Evolutionary conservation across 1,140 invertebrate genomes (phyloP).

Genomic region (Telenomus remus): DNA sequence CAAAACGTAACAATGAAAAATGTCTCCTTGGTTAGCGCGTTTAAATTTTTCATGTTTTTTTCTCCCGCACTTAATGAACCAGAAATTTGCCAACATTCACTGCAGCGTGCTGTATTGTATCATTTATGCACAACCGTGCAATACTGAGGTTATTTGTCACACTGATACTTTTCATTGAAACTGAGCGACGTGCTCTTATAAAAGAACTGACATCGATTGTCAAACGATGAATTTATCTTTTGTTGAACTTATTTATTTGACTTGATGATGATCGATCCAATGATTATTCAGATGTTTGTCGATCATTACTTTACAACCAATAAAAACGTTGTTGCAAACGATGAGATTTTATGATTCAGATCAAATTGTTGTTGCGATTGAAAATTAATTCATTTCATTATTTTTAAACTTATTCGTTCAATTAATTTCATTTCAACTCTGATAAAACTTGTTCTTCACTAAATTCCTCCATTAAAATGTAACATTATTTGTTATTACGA

Average conservation of each 20-base stretch:
- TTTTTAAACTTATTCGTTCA: too few species aligned
- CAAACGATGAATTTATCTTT: constrained; percentile 18
- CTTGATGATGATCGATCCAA: constrained; percentile 33
- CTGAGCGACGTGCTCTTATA: constrained; percentile 30
- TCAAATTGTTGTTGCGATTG: constrained; percentile 14
- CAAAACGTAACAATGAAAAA: constrained; percentile 32
- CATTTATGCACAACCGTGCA: constrained; percentile 29
- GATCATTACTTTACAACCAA: constrained; percentile 1
- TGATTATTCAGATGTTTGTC: constrained; percentile 38
- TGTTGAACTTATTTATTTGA: constrained; percentile 31
- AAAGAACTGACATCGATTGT: constrained; percentile 38
- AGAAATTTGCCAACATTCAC: constrained; percentile 45
- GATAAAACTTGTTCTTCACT: neutral
- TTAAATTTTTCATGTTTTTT: constrained; percentile 32
- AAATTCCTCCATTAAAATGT: too few species aligned
- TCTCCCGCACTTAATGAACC: constrained; percentile 40
- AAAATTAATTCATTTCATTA: too few species aligned
- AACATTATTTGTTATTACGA: too few species aligned
- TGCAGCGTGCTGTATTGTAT: constrained; percentile 7
- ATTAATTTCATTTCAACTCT: too few species aligned
- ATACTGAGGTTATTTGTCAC: constrained; percentile 29
- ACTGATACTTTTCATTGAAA: constrained; percentile 25
- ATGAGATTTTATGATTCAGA: constrained; percentile 16
- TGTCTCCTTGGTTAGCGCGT: constrained; percentile 23
- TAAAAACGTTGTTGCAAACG: constrained; percentile 19